A percentile compares a stretch with the other conserved stretches of the same genome.
phyloP scores from a whole-genome alignment of 2,797 vertebrate genomes.

The Mormyrus hasselquistii region DNA sequence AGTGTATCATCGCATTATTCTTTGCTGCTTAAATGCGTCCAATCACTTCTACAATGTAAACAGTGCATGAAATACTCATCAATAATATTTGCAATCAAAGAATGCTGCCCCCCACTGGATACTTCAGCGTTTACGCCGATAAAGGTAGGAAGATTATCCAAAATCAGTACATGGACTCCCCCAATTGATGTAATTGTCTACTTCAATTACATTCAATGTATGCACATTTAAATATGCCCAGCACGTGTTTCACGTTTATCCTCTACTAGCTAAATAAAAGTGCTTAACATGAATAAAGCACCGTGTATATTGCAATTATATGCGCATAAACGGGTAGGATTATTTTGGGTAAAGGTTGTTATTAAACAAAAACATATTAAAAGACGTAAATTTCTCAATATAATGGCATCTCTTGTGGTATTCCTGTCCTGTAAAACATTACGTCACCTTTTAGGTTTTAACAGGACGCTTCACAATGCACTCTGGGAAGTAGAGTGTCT shows the following conservation, averaged over 20 bases:
- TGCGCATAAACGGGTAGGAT: neutral
- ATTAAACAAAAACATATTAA: neutral
- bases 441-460: slow-evolving; percentile 39
- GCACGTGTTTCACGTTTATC: neutral
- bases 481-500: slow-evolving; percentile 39
- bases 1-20: neutral
- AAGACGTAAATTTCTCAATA: neutral
- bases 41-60: neutral
- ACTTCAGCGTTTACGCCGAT: neutral
- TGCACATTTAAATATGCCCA: neutral
- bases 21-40: neutral
- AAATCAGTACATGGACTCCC: neutral
- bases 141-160: neutral
- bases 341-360: neutral
- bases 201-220: neutral
- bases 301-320: neutral
- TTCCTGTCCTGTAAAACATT: slow-evolving; percentile 31
- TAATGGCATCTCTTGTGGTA: neutral
- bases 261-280: neutral
- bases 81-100: neutral
- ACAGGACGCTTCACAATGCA: neutral
- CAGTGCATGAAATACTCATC: neutral
- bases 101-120: neutral
- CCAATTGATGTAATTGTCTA: neutral
- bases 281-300: neutral